Percentiles rank a stretch among this genome's conserved stretches.
These are phyloP conservation scores for Illadopsis cleaveri DNA, from an alignment of 2,113 vertebrate species.

Conservation along the genomic window DNA sequence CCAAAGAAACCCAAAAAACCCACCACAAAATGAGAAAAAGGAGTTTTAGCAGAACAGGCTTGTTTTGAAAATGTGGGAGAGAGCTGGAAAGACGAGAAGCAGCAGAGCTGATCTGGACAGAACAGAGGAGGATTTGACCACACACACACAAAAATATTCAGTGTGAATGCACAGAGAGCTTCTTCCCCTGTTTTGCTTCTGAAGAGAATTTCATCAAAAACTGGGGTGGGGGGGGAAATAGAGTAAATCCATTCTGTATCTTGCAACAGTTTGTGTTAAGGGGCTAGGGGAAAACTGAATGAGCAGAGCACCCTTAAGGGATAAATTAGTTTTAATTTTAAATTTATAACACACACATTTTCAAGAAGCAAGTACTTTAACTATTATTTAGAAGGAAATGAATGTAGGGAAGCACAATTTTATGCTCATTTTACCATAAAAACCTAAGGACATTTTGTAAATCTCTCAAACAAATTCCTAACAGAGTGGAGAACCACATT, in stretches of 20 bases:
- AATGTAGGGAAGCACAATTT: neutral
- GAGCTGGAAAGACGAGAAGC: neutral
- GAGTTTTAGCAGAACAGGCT: neutral
- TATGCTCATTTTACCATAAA: conserved; percentile 14
- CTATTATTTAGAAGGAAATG: neutral
- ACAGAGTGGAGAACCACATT: neutral
- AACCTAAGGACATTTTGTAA: neutral
- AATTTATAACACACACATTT: neutral
- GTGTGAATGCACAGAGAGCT: fast-evolving
- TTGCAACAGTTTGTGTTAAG: neutral
- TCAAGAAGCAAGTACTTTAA: neutral
- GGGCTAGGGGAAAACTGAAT: neutral
- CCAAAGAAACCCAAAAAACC: neutral
- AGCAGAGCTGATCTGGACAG: neutral
- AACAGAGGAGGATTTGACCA: neutral
- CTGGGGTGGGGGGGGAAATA: fast-evolving
- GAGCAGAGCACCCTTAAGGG: neutral
- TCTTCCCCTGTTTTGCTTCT: neutral
- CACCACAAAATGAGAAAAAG: neutral
- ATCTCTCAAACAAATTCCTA: neutral
- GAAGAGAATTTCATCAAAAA: neutral
- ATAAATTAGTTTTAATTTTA: conserved; percentile 8
- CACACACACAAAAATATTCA: neutral
- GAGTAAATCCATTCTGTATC: neutral
- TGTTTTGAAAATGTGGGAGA: neutral